These are phyloP conservation scores for Tolmerus cingulatus DNA, from an alignment of 2,888 invertebrate genomes.

Conservation along the genomic window DNA sequence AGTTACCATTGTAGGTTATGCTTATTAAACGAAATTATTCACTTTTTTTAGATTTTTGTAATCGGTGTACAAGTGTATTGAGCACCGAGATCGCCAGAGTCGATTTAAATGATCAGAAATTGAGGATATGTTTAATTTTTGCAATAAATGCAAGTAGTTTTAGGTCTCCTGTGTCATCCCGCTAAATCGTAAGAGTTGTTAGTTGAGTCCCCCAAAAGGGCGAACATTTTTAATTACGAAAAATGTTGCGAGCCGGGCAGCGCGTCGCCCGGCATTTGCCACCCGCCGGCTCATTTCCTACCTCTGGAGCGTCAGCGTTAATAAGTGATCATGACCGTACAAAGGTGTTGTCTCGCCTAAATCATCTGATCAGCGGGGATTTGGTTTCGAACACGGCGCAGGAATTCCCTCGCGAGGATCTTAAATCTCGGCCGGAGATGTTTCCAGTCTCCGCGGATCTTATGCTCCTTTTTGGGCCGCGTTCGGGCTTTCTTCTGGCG, in stretches of 20 bases:
- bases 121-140: not conserved
- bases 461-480: not conserved
- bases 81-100: too few relatives aligned
- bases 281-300: constrained; percentile 40
- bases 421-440: constrained; percentile 45
- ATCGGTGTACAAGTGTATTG: too few relatives aligned
- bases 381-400: constrained; percentile 47
- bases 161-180: not conserved
- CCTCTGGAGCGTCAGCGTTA: constrained; percentile 41
- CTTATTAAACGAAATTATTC: too few relatives aligned
- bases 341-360: constrained; percentile 49
- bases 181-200: not conserved
- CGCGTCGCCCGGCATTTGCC: not conserved
- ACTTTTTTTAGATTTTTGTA: too few relatives aligned
- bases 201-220: not conserved
- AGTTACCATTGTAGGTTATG: too few relatives aligned
- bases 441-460: not conserved
- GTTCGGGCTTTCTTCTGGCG: not conserved
- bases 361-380: constrained; percentile 48
- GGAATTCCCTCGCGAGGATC: constrained; percentile 44
- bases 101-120: not conserved
- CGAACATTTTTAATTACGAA: not conserved
- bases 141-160: not conserved
- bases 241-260: not conserved
- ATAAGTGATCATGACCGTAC: constrained; percentile 47